phyloP scores from a whole-genome alignment of 2,888 invertebrate genomes.

The Scotopteryx bipunctaria region DNA sequence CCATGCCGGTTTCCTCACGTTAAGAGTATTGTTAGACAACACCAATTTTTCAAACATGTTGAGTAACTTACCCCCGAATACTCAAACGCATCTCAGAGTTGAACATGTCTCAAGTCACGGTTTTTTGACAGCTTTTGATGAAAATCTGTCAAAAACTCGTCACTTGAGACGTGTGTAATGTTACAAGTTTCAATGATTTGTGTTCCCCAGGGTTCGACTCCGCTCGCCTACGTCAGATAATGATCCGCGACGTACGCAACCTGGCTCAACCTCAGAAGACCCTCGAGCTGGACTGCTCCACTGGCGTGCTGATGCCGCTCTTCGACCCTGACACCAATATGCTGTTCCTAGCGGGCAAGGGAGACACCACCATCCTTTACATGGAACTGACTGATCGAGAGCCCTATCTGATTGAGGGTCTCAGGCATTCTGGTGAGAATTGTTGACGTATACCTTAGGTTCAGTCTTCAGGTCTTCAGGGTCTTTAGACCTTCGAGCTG shows the following conservation, averaged over 20 bases:
- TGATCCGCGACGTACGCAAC: constrained; percentile 93
- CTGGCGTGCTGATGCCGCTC: constrained; percentile 95
- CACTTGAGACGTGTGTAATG: too few species aligned
- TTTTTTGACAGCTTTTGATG: too few species aligned
- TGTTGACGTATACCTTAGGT: neutral
- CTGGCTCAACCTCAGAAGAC: constrained; percentile 90
- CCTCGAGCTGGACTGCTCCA: constrained; percentile 92
- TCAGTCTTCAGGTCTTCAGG: too few species aligned
- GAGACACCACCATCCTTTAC: constrained; percentile 95
- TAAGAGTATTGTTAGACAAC: too few species aligned
- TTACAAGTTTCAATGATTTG: neutral
- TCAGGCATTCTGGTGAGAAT: constrained; percentile 87
- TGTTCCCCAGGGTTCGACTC: constrained; percentile 88
- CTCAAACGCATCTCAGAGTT: too few species aligned
- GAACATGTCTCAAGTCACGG: too few species aligned
- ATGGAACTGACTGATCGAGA: constrained; percentile 95
- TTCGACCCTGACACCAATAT: constrained; percentile 97
- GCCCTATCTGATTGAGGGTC: constrained; percentile 94
- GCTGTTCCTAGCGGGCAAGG: constrained; percentile 97
- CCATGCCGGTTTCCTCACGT: too few species aligned
- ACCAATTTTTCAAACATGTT: too few species aligned
- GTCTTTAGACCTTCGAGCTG: constrained; percentile 89
- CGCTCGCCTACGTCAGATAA: constrained; percentile 93
- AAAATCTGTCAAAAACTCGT: too few species aligned
- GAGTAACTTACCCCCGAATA: too few species aligned